Percentiles rank a stretch among this genome's conserved stretches.
Conservation (phyloP, 2,888 invertebrate genomes). For the Eupelmus urozonus region DNA sequence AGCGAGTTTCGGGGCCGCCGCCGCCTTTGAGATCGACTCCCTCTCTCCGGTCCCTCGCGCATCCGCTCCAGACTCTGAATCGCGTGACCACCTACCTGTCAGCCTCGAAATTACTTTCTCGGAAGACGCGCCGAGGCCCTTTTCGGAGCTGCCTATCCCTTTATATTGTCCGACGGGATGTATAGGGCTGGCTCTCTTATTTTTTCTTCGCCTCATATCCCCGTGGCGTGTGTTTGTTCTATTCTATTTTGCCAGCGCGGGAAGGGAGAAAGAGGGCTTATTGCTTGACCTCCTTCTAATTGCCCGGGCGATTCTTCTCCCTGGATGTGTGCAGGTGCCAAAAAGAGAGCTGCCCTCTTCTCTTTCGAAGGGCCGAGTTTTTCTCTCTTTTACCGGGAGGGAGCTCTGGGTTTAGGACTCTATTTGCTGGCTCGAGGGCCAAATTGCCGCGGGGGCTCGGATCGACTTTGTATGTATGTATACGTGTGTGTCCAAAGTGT, state of each 20-base stretch:
- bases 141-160: not conserved
- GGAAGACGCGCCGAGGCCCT: conserved; percentile 61
- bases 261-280: too few relatives aligned
- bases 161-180: not conserved
- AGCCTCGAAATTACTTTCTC: conserved; percentile 71
- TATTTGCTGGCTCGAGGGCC: too few relatives aligned
- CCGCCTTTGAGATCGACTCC: conserved; percentile 1
- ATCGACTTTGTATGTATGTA: too few relatives aligned
- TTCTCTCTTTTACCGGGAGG: not conserved
- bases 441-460: too few relatives aligned
- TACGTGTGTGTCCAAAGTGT: too few relatives aligned
- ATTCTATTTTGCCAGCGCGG: conserved; percentile 28
- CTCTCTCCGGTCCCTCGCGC: not conserved
- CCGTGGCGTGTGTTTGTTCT: not conserved
- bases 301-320: not conserved
- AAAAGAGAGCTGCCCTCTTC: too few relatives aligned
- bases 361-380: not conserved
- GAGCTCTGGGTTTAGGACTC: not conserved
- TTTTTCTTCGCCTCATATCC: not conserved
- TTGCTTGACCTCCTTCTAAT: conserved; percentile 37
- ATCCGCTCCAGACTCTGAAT: conserved; percentile 58
- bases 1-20: not conserved
- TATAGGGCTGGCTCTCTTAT: too few relatives aligned
- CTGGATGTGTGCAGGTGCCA: not conserved
- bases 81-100: conserved; percentile 72